These are phyloP conservation scores for Temnothorax rugatulus DNA, from an alignment of 2,888 invertebrate species.

Conservation along the genomic window DNA sequence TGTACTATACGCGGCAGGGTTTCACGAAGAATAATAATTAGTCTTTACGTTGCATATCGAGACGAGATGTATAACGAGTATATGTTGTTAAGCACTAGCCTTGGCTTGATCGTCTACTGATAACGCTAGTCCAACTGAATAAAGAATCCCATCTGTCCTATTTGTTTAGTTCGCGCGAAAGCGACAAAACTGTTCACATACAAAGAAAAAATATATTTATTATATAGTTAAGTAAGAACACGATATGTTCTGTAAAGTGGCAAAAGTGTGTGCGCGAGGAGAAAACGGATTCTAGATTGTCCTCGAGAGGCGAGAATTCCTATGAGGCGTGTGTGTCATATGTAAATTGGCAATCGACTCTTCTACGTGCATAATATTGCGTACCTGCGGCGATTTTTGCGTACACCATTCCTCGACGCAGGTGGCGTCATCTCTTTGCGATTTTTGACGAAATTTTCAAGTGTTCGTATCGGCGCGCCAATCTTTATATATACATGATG, in stretches of 20 bases:
- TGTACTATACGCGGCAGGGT: constrained; percentile 95
- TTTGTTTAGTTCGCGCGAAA: constrained; percentile 68
- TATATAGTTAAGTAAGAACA: constrained; percentile 66
- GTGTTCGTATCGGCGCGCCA: not conserved
- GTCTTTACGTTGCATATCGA: constrained; percentile 26
- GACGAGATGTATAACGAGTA: constrained; percentile 47
- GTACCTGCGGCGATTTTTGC: not conserved
- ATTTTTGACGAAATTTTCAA: constrained; percentile 15
- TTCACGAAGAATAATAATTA: constrained; percentile 61
- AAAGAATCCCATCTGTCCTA: constrained; percentile 71
- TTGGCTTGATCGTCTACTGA: constrained; percentile 74
- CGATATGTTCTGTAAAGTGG: constrained; percentile 56
- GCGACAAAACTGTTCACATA: constrained; percentile 46
- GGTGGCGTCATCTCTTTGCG: not conserved
- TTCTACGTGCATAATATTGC: constrained; percentile 18
- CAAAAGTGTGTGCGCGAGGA: constrained; percentile 57
- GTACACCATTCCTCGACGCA: not conserved
- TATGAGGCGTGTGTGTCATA: not conserved
- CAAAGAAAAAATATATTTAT: constrained; percentile 65
- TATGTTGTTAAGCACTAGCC: constrained; percentile 78
- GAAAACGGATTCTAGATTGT: constrained; percentile 10
- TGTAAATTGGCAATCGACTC: constrained; percentile 3
- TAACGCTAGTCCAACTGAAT: constrained; percentile 81
- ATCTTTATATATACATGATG: not conserved
- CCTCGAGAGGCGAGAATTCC: not conserved